Conservation (phyloP, 2,113 vertebrate genomes). For the Anoplopoma fimbria region DNA sequence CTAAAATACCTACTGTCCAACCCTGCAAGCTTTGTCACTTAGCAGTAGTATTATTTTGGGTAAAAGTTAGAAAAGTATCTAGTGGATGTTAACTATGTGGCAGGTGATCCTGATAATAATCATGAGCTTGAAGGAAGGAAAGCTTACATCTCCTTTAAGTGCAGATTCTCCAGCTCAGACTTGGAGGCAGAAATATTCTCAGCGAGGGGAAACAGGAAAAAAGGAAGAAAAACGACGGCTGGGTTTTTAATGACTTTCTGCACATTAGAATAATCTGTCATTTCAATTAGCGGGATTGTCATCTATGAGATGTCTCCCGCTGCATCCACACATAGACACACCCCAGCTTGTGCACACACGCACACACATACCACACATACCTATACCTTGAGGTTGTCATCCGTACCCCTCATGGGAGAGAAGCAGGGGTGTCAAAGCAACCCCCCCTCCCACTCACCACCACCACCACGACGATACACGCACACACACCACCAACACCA, state of each 20-base stretch:
- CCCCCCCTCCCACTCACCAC: slow-evolving; percentile 24
- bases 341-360: slow-evolving; percentile 40
- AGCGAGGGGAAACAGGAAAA: slow-evolving; percentile 63
- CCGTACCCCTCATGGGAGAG: slow-evolving; percentile 83
- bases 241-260: slow-evolving; percentile 86
- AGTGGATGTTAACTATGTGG: slow-evolving; percentile 68
- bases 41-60: slow-evolving; percentile 39
- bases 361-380: slow-evolving; percentile 66
- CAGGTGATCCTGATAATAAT: slow-evolving; percentile 77
- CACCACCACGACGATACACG: slow-evolving; percentile 44
- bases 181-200: slow-evolving; percentile 79
- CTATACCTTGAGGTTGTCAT: slow-evolving; percentile 84
- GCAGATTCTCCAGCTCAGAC: slow-evolving; percentile 74
- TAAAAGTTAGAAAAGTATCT: slow-evolving; percentile 67
- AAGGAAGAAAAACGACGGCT: slow-evolving; percentile 74
- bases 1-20: slow-evolving; percentile 34
- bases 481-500: slow-evolving; percentile 63
- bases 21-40: slow-evolving; percentile 28
- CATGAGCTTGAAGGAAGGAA: slow-evolving; percentile 80
- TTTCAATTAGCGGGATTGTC: slow-evolving; percentile 87
- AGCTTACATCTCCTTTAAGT: slow-evolving; percentile 78
- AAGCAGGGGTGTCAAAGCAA: slow-evolving; percentile 82
- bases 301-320: slow-evolving; percentile 81
- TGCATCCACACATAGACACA: slow-evolving; percentile 74
- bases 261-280: slow-evolving; percentile 88